A percentile compares a stretch with the other conserved stretches of the same genome.
These are phyloP conservation scores for Epirrhoe tristata DNA, from an alignment of 2,888 invertebrate species.

Conservation along the genomic window DNA sequence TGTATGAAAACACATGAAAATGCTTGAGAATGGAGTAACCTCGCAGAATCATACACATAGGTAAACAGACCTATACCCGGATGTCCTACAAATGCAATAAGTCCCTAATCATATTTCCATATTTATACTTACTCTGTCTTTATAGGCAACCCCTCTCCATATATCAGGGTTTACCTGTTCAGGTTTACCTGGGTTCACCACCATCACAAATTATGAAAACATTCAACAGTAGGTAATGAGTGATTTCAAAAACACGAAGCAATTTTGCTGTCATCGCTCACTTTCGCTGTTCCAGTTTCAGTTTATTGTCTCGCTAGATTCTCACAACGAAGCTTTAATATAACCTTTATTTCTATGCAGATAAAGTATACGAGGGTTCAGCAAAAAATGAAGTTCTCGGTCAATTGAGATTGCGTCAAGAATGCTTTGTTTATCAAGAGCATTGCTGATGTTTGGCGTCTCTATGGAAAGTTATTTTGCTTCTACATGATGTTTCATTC, in stretches of 20 bases:
- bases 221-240: conserved; percentile 11
- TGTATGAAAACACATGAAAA: too few relatives aligned
- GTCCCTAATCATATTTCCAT: too few relatives aligned
- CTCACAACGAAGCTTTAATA: conserved; percentile 40
- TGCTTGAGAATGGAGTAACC: too few relatives aligned
- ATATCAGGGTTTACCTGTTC: not conserved
- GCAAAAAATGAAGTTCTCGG: conserved; percentile 42
- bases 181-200: too few relatives aligned
- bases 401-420: conserved; percentile 44
- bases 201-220: not conserved
- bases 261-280: conserved; percentile 53
- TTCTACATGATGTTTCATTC: too few relatives aligned
- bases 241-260: conserved; percentile 45
- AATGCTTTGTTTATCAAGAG: conserved; percentile 40
- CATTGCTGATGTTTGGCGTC: conserved; percentile 2
- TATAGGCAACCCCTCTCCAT: too few relatives aligned
- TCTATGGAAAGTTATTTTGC: not conserved
- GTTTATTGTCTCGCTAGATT: conserved; percentile 53
- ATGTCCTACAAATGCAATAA: too few relatives aligned
- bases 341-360: conserved; percentile 32
- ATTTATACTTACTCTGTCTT: too few relatives aligned
- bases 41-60: too few relatives aligned
- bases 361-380: conserved; percentile 36
- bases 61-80: too few relatives aligned
- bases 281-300: conserved; percentile 66